Percentiles rank a stretch among this genome's conserved stretches.
These are phyloP conservation scores for Anabacerthia variegaticeps DNA, from an alignment of 2,797 vertebrate species.

Conservation along the genomic window DNA sequence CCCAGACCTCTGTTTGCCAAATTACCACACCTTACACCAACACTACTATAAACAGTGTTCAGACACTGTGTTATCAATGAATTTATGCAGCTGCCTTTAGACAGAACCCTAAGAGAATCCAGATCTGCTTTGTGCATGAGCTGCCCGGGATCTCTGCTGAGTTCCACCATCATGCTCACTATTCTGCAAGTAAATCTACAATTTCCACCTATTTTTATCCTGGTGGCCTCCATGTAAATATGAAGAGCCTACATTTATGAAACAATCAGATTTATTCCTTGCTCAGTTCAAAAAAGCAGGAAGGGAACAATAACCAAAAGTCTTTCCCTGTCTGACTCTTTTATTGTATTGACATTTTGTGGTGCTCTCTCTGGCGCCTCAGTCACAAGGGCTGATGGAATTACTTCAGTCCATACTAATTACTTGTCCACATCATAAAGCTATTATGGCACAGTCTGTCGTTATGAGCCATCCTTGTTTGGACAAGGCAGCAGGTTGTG, in stretches of 20 bases:
- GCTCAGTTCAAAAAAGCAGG: background rate
- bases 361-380: background rate
- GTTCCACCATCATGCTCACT: background rate
- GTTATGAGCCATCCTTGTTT: background rate
- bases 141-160: fast-evolving
- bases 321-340: background rate
- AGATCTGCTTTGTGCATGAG: background rate
- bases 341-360: background rate
- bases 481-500: background rate
- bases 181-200: background rate
- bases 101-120: background rate
- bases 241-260: background rate
- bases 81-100: background rate
- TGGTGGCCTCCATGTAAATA: background rate
- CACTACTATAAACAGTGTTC: background rate
- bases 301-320: background rate
- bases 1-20: background rate
- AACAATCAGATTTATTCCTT: background rate
- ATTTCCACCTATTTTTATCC: background rate
- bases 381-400: background rate
- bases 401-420: background rate
- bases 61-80: background rate
- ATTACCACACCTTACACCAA: background rate
- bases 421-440: background rate
- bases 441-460: background rate